A percentile compares a stretch with the other conserved stretches of the same genome.
These are phyloP conservation scores for Procavia capensis DNA, from an alignment of 2,113 vertebrate genomes.

Conservation along the genomic window DNA sequence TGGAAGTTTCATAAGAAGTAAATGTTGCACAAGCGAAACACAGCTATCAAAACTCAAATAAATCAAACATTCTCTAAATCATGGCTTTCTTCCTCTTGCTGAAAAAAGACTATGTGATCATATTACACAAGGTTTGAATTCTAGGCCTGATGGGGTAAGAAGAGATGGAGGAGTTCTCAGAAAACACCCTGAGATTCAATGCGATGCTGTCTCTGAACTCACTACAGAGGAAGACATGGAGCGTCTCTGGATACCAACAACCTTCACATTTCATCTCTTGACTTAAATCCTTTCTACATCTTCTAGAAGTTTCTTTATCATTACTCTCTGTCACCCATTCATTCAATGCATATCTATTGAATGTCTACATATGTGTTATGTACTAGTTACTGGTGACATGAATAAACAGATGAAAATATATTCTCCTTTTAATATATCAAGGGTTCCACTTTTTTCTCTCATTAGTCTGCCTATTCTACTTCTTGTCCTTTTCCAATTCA, in stretches of 20 bases:
- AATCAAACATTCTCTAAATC: not conserved
- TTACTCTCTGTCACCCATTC: not conserved
- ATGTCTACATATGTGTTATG: not conserved
- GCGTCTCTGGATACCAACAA: not conserved
- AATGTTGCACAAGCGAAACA: not conserved
- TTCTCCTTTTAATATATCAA: too few species aligned
- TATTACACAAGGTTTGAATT: conserved; percentile 6
- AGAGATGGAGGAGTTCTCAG: not conserved
- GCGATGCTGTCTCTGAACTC: not conserved
- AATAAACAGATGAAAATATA: not conserved
- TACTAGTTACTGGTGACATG: not conserved
- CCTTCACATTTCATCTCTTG: not conserved
- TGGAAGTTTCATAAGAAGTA: conserved; percentile 40
- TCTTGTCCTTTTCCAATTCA: conserved; percentile 13
- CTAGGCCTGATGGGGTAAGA: not conserved
- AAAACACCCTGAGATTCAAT: not conserved
- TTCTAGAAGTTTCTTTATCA: not conserved
- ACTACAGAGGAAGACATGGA: not conserved
- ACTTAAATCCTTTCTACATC: not conserved
- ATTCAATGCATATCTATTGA: not conserved
- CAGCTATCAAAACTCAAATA: conserved; percentile 31
- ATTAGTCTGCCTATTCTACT: not conserved
- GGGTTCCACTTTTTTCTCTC: not conserved
- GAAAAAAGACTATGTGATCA: conserved; percentile 8
- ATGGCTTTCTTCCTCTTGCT: not conserved